Evolutionary conservation across 2,888 invertebrate species (phyloP).

Genomic region (Dryobotodes eremita): DNA sequence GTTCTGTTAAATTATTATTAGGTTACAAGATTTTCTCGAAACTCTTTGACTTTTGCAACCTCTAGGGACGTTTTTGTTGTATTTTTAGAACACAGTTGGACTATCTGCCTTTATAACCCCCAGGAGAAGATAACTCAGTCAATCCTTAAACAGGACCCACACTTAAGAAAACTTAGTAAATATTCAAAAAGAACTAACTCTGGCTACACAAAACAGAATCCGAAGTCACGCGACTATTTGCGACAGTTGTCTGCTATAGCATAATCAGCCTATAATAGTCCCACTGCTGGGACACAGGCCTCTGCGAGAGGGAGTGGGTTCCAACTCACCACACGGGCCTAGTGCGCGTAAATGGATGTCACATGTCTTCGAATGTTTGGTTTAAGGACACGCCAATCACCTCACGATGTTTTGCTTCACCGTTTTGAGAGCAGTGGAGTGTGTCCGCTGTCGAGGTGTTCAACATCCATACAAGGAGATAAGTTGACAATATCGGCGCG

Average conservation of each 20-base stretch:
- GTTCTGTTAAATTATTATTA: constrained; percentile 17
- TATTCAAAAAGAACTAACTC: not conserved
- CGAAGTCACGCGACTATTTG: not conserved
- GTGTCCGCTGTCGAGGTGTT: not conserved
- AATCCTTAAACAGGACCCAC: not conserved
- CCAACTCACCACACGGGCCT: not conserved
- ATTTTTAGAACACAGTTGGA: constrained; percentile 21
- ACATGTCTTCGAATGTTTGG: not conserved
- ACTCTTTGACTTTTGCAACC: constrained; percentile 7
- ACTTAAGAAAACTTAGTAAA: not conserved
- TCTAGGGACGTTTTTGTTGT: constrained; percentile 1
- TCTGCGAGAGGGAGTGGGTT: not conserved
- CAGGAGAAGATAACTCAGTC: not conserved
- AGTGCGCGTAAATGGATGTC: not conserved
- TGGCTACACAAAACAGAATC: not conserved
- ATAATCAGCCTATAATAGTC: not conserved
- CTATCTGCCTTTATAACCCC: not conserved
- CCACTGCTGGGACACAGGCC: not conserved
- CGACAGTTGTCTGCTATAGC: not conserved
- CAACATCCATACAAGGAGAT: not conserved
- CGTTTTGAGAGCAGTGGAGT: not conserved
- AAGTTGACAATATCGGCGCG: not conserved
- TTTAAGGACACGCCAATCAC: not conserved
- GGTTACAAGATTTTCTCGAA: constrained; percentile 17
- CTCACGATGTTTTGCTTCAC: not conserved